Percentiles rank a stretch among this genome's conserved stretches.
Evolutionary conservation across 2,888 invertebrate species (phyloP).

Genomic region (Hypsopygia costalis): DNA sequence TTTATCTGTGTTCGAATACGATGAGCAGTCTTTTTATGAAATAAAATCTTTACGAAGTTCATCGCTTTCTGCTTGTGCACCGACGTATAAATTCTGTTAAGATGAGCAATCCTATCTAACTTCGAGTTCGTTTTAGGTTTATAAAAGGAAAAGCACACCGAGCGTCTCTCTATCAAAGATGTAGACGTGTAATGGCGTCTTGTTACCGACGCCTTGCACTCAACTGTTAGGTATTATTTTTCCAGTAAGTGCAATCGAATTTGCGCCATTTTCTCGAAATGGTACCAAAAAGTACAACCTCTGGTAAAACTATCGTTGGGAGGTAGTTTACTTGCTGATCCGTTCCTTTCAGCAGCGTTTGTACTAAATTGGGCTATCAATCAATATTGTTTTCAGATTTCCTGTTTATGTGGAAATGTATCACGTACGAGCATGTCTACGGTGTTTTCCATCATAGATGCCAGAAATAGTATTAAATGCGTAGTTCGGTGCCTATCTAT

Average conservation of each 20-base stretch:
- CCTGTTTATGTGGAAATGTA: conserved; percentile 40
- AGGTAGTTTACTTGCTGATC: conserved; percentile 25
- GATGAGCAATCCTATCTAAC: conserved; percentile 2
- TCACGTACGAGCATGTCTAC: conserved; percentile 27
- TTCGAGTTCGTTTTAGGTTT: neutral
- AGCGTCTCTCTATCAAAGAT: conserved; percentile 1
- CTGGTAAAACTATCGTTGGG: conserved; percentile 41
- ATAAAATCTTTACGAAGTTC: conserved; percentile 6
- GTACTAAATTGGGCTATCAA: conserved; percentile 51
- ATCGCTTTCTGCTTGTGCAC: conserved; percentile 2
- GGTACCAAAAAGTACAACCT: conserved; percentile 33
- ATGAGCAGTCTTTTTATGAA: conserved; percentile 4
- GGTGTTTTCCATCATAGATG: neutral
- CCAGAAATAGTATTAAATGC: neutral
- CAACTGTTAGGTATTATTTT: conserved; percentile 31
- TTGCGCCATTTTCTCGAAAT: conserved; percentile 37
- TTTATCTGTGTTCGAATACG: conserved; percentile 24
- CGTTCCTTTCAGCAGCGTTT: conserved; percentile 30
- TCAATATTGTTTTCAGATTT: conserved; percentile 50
- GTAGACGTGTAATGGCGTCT: conserved; percentile 4
- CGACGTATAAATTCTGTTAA: conserved; percentile 2
- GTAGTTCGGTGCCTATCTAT: neutral
- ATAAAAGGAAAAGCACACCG: neutral
- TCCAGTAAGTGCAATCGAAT: conserved; percentile 42
- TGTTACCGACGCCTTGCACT: conserved; percentile 23